Evolutionary conservation across 2,113 vertebrate species (phyloP).

Genomic region (Hippolais icterina): DNA sequence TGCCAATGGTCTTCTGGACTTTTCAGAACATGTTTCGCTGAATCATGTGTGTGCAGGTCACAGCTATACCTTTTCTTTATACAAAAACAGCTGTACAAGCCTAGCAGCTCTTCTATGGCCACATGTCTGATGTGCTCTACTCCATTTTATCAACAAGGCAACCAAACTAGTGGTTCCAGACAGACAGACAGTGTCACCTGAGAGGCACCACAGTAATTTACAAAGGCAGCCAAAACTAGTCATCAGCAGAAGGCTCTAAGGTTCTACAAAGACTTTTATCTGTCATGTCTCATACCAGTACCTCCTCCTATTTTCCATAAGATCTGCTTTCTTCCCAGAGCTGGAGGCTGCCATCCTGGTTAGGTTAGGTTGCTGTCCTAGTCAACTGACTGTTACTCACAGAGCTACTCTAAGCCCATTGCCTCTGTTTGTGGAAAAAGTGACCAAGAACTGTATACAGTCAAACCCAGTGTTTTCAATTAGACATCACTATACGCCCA

Average conservation of each 20-base stretch:
- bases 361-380: background rate
- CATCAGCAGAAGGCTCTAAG: background rate
- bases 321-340: background rate
- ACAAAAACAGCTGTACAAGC: background rate
- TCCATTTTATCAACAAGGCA: background rate
- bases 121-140: background rate
- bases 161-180: background rate
- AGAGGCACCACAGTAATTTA: background rate
- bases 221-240: background rate
- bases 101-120: background rate
- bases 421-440: background rate
- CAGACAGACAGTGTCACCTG: background rate
- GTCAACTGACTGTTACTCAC: background rate
- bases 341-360: background rate
- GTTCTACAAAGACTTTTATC: background rate
- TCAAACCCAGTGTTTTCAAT: background rate
- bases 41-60: background rate
- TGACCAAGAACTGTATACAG: background rate
- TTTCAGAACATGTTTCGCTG: background rate
- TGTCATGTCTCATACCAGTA: background rate
- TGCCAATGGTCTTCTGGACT: background rate
- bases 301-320: background rate
- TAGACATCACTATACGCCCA: accelerated
- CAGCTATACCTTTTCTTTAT: background rate
- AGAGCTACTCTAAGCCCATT: background rate